Conservation (phyloP, 2,888 invertebrate genomes). For the Baccha elongata region DNA sequence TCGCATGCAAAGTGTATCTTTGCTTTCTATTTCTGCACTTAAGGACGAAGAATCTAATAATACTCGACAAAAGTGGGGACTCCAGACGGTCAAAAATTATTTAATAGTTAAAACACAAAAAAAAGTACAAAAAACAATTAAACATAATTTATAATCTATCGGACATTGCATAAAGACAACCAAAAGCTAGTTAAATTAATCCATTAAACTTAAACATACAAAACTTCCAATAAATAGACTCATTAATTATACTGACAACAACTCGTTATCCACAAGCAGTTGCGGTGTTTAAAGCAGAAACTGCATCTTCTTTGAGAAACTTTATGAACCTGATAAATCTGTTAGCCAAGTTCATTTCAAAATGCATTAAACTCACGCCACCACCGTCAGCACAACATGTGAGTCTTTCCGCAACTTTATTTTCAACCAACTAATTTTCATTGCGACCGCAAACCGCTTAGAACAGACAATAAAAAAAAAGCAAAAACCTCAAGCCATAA, state of each 20-base stretch:
- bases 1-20: too few relatives aligned
- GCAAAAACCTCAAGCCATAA: conserved; percentile 10
- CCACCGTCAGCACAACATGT: background rate
- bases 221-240: conserved; percentile 7
- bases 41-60: too few relatives aligned
- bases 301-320: background rate
- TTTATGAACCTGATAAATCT: conserved; percentile 32
- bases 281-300: background rate
- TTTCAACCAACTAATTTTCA: conserved; percentile 12
- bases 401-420: background rate
- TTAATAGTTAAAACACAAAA: too few relatives aligned
- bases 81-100: too few relatives aligned
- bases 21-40: too few relatives aligned
- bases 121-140: too few relatives aligned
- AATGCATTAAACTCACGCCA: conserved; percentile 39
- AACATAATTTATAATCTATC: too few relatives aligned
- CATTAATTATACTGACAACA: conserved; percentile 7
- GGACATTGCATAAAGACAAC: too few relatives aligned
- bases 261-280: background rate
- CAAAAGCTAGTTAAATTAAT: background rate
- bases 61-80: too few relatives aligned
- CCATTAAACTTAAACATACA: background rate
- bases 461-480: background rate
- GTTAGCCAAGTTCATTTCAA: conserved; percentile 29
- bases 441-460: conserved; percentile 21